Evolutionary conservation across 1,140 invertebrate genomes (phyloP), one percentile per base, ranked within the genome.

Genomic region (Drosophila subpulchrella): DNA sequence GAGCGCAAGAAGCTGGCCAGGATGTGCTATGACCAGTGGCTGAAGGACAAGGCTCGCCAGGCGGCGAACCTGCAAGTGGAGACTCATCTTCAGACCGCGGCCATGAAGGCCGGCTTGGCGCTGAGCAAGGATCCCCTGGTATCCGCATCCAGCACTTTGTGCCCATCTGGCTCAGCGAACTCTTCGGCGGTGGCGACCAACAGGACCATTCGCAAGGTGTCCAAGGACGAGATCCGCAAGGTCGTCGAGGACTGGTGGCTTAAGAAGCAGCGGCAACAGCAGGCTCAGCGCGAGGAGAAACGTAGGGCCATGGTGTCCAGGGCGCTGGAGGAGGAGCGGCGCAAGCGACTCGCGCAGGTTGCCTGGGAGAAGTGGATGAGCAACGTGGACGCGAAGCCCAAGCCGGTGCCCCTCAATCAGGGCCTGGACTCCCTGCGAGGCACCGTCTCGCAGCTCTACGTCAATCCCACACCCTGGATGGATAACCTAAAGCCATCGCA

Each of bases 371-470:
- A 57, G 8, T 89, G 84, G 84, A 81, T 89, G 12, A 58, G 56
- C 48, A 78, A 63, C 4, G 81, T 79, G 7, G 36, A 53, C 10
- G 47, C 36, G 4, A 90, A 86, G 15, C 84, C 89, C 6, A 91
- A 86, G 51, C 89, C 89, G 13, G 89, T 91, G 24, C 89, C 89
- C 8, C 30, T 91, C 12, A 90, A 90, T 46, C 74, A 86, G 54
- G 89, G 89, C 12, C 20, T 91, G 5, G 55, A 82, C 36, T 83
- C 84, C 1, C 39, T 91, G 41, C 78, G 82, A 0, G 84, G 75
- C 27, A 83, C 78, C 8, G 47, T 91, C 12, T 86, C 89, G 0
- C 41, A 55, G 3, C 27, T 91, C 0, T 91, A 78, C 27, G 36
- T 82, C 0, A 91, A 91, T 56, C 89, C 89, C 1, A 8, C 27